phyloP scores from a whole-genome alignment of 1,140 invertebrate species.

The Zaprionus lachaisei region DNA sequence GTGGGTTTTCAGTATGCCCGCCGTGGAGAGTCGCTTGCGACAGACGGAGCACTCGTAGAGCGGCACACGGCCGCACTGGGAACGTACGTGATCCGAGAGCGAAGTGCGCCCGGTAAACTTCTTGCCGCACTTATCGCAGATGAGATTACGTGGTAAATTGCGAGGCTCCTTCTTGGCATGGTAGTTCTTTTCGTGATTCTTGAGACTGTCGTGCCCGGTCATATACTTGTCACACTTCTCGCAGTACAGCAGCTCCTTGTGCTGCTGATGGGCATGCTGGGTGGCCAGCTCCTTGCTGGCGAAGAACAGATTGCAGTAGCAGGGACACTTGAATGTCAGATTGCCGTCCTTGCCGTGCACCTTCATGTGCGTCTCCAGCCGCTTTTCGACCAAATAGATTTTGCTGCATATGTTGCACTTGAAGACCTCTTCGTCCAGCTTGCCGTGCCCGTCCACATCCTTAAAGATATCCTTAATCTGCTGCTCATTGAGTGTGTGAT shows the following conservation, averaged over 20 bases:
- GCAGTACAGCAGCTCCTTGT: constrained; percentile 83
- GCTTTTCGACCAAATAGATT: constrained; percentile 80
- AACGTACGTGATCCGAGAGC: constrained; percentile 82
- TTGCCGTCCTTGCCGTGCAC: constrained; percentile 76
- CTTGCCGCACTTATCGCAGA: constrained; percentile 85
- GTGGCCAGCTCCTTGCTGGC: constrained; percentile 79
- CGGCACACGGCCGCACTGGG: constrained; percentile 80
- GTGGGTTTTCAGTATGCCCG: constrained; percentile 83
- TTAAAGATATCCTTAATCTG: constrained; percentile 74
- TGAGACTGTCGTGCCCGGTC: constrained; percentile 81
- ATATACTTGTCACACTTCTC: constrained; percentile 84
- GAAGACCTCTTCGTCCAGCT: constrained; percentile 74
- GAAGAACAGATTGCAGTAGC: constrained; percentile 83
- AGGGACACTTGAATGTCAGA: constrained; percentile 81
- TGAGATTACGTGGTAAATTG: constrained; percentile 75
- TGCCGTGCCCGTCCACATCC: constrained; percentile 59
- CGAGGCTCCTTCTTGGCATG: constrained; percentile 70
- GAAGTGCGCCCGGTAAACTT: constrained; percentile 82
- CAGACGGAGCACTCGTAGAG: constrained; percentile 82
- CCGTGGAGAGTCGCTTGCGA: constrained; percentile 83
- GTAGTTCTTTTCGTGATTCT: constrained; percentile 76
- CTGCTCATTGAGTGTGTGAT: constrained; percentile 67
- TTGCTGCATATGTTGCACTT: constrained; percentile 79
- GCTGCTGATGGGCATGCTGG: constrained; percentile 74
- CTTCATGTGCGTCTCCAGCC: constrained; percentile 72